phyloP scores from a whole-genome alignment of 2,113 vertebrate species.

The Andinoacara biseriatus region DNA sequence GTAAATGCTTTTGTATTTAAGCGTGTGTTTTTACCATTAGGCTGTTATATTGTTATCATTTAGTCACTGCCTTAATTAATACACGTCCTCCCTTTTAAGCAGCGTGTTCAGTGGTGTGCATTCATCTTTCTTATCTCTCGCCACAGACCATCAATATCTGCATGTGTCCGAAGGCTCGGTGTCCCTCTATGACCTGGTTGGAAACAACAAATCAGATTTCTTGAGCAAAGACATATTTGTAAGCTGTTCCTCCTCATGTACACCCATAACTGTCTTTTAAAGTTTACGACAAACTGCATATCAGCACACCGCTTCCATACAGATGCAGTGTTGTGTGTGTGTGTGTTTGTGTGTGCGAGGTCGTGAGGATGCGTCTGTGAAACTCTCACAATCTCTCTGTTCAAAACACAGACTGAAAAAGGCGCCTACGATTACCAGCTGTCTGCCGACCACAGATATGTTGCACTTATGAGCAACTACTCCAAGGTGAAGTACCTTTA shows the following conservation, averaged over 20 bases:
- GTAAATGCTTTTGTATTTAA: not conserved
- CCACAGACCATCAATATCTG: constrained; percentile 77
- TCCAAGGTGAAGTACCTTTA: constrained; percentile 83
- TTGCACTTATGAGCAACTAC: constrained; percentile 90
- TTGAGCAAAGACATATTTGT: constrained; percentile 85
- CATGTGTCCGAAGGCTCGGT: constrained; percentile 76
- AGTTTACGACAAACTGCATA: not conserved
- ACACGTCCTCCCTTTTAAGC: not conserved
- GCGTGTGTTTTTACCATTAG: no score
- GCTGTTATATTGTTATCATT: not conserved
- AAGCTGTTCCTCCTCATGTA: constrained; percentile 47
- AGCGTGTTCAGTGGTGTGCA: not conserved
- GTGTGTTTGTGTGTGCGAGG: not conserved
- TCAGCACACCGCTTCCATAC: not conserved
- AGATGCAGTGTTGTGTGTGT: not conserved
- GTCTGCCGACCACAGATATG: constrained; percentile 87
- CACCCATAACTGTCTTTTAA: not conserved
- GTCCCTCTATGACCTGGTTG: constrained; percentile 77
- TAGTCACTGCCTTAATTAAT: not conserved
- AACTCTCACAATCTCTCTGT: not conserved
- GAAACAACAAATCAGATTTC: constrained; percentile 61
- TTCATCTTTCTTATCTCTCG: not conserved
- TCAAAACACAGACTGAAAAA: constrained; percentile 77
- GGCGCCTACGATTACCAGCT: constrained; percentile 86
- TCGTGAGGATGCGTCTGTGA: not conserved